A percentile compares a stretch with the other conserved stretches of the same genome.
phyloP scores from a whole-genome alignment of 2,797 vertebrate species.

The Eidolon dupreanum region DNA sequence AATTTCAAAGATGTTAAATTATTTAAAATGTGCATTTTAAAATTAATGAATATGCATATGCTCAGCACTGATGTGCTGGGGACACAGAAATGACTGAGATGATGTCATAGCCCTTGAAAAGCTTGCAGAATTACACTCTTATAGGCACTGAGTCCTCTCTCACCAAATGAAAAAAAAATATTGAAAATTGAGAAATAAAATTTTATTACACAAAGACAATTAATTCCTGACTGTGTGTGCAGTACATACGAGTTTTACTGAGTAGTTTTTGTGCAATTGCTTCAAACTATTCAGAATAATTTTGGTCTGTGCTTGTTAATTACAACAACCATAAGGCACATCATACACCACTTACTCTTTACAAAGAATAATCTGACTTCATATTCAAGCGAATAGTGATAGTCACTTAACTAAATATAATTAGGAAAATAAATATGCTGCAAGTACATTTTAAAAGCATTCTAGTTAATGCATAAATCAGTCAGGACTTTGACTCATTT shows the following conservation, averaged over 20 bases:
- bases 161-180: background rate
- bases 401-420: background rate
- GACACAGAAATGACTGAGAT: background rate
- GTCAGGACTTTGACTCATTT: background rate
- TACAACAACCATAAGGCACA: background rate
- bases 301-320: background rate
- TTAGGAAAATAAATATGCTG: background rate
- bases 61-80: background rate
- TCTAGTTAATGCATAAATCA: background rate
- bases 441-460: background rate
- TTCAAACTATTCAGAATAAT: background rate
- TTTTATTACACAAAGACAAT: background rate
- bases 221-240: background rate
- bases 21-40: background rate
- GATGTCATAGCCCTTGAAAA: background rate
- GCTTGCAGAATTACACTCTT: background rate
- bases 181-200: background rate
- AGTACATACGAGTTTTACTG: background rate
- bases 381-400: background rate
- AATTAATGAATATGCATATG: background rate
- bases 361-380: background rate
- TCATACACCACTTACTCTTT: background rate
- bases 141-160: background rate
- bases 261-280: background rate
- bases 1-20: slow-evolving; percentile 19